Evolutionary conservation across 2,113 vertebrate genomes (phyloP).

Genomic region (Lamprotornis superbus): DNA sequence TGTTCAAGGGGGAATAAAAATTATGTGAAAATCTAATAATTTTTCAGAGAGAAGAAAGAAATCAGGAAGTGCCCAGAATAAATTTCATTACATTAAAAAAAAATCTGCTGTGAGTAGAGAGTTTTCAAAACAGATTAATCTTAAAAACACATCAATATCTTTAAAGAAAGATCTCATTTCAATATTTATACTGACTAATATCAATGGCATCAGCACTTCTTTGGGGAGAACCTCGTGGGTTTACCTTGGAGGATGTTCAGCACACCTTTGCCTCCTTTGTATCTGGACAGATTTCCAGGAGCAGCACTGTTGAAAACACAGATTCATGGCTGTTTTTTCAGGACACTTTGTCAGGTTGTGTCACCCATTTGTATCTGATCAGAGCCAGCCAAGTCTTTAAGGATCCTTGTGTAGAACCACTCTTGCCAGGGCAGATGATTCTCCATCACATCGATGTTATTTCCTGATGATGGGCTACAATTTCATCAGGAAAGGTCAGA

Average conservation of each 20-base stretch:
- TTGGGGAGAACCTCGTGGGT: neutral
- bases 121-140: neutral
- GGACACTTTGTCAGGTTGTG: neutral
- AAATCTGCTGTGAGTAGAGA: neutral
- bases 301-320: neutral
- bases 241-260: neutral
- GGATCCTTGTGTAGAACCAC: neutral
- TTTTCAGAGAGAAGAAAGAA: neutral
- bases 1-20: neutral
- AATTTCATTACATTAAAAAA: neutral
- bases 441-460: neutral
- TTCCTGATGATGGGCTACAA: neutral
- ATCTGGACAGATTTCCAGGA: neutral
- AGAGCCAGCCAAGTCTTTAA: neutral
- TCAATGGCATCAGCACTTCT: neutral
- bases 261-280: neutral
- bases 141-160: neutral
- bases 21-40: neutral
- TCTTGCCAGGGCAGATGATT: neutral
- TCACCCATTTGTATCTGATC: neutral
- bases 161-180: neutral
- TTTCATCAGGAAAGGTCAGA: slow-evolving; percentile 35
- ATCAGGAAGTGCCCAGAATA: neutral
- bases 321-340: neutral
- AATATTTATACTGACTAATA: neutral